These are phyloP conservation scores for Ambastaia sidthimunki DNA, from an alignment of 2,797 vertebrate species.

Conservation along the genomic window DNA sequence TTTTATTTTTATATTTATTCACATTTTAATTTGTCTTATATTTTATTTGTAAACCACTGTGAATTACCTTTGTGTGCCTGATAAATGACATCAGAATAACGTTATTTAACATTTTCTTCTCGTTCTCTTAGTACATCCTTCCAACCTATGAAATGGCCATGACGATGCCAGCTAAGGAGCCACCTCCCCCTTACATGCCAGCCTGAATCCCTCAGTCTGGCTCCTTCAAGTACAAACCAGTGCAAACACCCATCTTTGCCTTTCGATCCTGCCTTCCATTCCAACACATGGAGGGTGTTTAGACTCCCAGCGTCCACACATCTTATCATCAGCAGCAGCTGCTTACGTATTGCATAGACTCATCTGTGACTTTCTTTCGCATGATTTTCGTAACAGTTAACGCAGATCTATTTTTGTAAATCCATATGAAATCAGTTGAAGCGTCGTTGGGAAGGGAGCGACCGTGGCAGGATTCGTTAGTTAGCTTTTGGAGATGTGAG, in stretches of 20 bases:
- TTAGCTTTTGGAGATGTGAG: constrained; percentile 32
- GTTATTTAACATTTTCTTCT: constrained; percentile 13
- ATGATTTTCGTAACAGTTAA: constrained; percentile 55
- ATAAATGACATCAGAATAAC: background rate
- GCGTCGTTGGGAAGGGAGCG: constrained; percentile 12
- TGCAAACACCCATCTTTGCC: constrained; percentile 73
- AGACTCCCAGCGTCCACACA: constrained; percentile 35
- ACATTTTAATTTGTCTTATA: no score
- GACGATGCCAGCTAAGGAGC: constrained; percentile 98
- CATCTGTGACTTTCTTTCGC: constrained; percentile 56
- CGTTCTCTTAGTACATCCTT: constrained; percentile 86
- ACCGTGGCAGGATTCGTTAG: constrained; percentile 25
- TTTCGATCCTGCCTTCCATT: constrained; percentile 76
- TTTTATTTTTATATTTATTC: background rate
- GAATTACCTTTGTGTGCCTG: background rate
- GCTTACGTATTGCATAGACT: constrained; percentile 58
- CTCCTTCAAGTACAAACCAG: constrained; percentile 65
- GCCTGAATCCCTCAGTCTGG: constrained; percentile 78
- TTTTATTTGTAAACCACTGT: no score
- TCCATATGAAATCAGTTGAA: constrained; percentile 39
- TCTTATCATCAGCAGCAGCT: constrained; percentile 44
- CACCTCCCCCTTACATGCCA: constrained; percentile 94
- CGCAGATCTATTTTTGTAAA: constrained; percentile 65
- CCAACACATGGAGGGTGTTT: constrained; percentile 65
- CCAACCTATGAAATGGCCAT: constrained; percentile 98